Evolutionary conservation across 2,797 vertebrate genomes (phyloP).

Genomic region (Pogonophryne albipinna): DNA sequence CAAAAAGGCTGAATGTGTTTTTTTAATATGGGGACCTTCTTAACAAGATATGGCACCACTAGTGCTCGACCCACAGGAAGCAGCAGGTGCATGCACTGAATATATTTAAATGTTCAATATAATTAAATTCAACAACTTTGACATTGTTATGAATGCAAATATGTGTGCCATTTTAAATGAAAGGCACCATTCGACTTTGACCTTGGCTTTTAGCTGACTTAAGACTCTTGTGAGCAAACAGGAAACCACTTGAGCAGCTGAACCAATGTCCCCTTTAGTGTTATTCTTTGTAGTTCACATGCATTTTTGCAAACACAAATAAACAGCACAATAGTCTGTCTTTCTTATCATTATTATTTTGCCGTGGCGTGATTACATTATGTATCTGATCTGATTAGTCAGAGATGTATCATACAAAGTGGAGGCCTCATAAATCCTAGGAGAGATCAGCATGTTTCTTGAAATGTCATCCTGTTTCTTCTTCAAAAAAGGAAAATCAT

Average conservation of each 20-base stretch:
- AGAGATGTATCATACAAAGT: no score
- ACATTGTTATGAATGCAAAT: not conserved
- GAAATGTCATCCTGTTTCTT: no score
- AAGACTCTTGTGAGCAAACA: slow-evolving; percentile 2
- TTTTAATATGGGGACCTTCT: not conserved
- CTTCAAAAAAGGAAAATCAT: no score
- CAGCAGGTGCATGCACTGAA: not conserved
- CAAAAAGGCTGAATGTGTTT: not conserved
- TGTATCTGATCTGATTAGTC: no score
- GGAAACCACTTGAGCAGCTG: slow-evolving; percentile 18
- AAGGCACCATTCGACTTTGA: not conserved
- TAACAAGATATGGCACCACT: not conserved
- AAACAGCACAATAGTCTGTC: no score
- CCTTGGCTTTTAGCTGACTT: slow-evolving; percentile 35
- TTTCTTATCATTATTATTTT: no score
- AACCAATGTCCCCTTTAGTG: not conserved
- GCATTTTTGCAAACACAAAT: no score
- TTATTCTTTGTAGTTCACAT: no score
- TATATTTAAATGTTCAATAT: slow-evolving; percentile 8
- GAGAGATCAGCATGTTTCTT: no score
- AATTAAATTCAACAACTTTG: slow-evolving; percentile 23
- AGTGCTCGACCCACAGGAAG: not conserved
- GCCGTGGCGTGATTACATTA: no score
- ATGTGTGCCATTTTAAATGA: not conserved
- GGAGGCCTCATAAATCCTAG: no score